Conservation (phyloP, 2,797 vertebrate genomes). For the Muscicapa comitata region DNA sequence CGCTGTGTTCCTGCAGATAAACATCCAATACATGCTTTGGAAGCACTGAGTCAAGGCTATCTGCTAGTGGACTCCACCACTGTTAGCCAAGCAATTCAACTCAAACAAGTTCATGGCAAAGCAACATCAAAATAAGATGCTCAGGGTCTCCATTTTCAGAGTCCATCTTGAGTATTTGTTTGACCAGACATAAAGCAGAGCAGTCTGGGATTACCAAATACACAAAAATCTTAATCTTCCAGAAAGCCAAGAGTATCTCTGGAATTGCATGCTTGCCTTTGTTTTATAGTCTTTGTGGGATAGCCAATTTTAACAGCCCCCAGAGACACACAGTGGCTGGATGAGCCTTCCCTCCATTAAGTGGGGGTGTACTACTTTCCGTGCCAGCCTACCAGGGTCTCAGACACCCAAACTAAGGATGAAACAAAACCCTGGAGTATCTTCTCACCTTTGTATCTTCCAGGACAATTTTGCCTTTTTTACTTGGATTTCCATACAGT, state of each 20-base stretch:
- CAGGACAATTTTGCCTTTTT: not conserved
- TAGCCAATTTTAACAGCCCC: not conserved
- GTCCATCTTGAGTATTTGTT: not conserved
- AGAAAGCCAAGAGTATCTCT: not conserved
- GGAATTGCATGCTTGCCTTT: not conserved
- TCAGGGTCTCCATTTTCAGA: not conserved
- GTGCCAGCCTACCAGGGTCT: not conserved
- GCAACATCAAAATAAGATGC: not conserved
- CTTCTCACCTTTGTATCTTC: too few species aligned
- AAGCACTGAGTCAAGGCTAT: not conserved
- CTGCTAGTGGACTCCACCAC: not conserved
- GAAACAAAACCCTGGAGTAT: not conserved
- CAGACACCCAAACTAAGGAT: not conserved
- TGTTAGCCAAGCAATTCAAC: not conserved
- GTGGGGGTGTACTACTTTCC: fast-evolving
- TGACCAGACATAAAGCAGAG: not conserved
- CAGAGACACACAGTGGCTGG: not conserved
- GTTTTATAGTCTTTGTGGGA: not conserved
- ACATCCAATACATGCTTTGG: fast-evolving
- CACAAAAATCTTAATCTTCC: not conserved
- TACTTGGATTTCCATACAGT: not conserved
- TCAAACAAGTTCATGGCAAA: not conserved
- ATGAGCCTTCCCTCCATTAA: not conserved
- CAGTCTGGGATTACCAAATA: not conserved
- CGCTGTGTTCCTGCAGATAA: not conserved